Conservation (phyloP, 2,113 vertebrate genomes). For the Mesoclemmys tuberculata region DNA sequence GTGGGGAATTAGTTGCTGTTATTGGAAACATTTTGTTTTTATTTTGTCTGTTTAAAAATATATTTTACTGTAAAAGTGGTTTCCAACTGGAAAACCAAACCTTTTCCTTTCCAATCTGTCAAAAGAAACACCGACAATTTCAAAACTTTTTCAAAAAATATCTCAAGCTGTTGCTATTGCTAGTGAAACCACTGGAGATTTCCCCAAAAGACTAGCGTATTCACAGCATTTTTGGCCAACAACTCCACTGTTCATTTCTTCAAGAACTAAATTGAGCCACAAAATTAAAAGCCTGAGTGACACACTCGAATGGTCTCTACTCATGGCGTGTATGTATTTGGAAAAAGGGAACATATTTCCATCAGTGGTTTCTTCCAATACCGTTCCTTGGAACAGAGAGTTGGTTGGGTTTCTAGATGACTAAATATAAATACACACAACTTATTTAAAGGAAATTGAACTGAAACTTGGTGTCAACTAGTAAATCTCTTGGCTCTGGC, state of each 20-base stretch:
- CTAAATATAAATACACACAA: background rate
- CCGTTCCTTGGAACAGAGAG: background rate
- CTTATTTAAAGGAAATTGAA: background rate
- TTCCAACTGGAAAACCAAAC: background rate
- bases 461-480: background rate
- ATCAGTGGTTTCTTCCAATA: background rate
- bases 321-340: accelerated
- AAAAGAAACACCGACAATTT: background rate
- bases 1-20: too few relatives aligned
- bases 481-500: background rate
- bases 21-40: background rate
- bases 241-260: background rate
- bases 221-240: background rate
- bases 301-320: background rate
- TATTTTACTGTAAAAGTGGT: background rate
- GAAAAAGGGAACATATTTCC: background rate
- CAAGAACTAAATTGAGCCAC: background rate
- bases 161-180: background rate
- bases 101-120: background rate
- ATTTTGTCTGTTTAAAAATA: background rate
- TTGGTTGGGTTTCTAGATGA: background rate
- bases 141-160: background rate
- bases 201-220: background rate
- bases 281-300: background rate
- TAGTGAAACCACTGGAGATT: background rate